Evolutionary conservation across 92 coral and sea anemone species (phyloP), one percentile per base, ranked within the genome.

Genomic region (Heteractis magnifica): DNA sequence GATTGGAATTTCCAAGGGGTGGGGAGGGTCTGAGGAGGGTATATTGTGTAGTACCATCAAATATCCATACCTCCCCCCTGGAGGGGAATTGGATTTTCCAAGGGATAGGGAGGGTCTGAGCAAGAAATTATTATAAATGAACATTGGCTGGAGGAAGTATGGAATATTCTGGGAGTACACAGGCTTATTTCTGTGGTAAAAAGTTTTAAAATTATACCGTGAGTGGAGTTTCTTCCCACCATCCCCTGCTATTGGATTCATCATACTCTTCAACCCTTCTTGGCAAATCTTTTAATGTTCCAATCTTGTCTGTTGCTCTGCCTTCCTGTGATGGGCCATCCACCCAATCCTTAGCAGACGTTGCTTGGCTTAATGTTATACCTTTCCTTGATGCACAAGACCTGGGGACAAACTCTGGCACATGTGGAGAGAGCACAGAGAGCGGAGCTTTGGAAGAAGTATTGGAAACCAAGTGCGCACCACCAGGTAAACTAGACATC

Each of bases 381-480:
- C 56, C 64, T 58, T 64, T 79, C 5, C 50, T 44, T 5, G 44
- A 14, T 26, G 81, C 60, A 50, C 51, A 79, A 41, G 87, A 56
- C 64, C 16, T 58, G 13, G 64, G 87, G 34, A 84, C 59, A 76
- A 84, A 84, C 26, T 84, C 87, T 77, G 78, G 20, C 10, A 84
- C 87, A 50, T 76, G 52, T 9, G 87, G 87, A 50, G 87, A 84
- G 23, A 84, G 73, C 2, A 65, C 79, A 16, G 87, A 84, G 23
- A 76, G 76, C 23, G 21, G 65, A 11, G 49, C 48, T 72, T 79
- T n/a, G 49, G 49, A 64, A 15, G 49, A 5, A 76, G 19, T 3
- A 2, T 41, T 20, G 11, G 49, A 20, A 26, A 70, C 9, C 7
- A 70, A 20, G 10, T 70, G 41, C 4, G 49, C 49, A 10, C 10